A percentile compares a stretch with the other conserved stretches of the same genome.
Conservation (phyloP, 2,888 invertebrate genomes). For the Flexamia atlantica region DNA sequence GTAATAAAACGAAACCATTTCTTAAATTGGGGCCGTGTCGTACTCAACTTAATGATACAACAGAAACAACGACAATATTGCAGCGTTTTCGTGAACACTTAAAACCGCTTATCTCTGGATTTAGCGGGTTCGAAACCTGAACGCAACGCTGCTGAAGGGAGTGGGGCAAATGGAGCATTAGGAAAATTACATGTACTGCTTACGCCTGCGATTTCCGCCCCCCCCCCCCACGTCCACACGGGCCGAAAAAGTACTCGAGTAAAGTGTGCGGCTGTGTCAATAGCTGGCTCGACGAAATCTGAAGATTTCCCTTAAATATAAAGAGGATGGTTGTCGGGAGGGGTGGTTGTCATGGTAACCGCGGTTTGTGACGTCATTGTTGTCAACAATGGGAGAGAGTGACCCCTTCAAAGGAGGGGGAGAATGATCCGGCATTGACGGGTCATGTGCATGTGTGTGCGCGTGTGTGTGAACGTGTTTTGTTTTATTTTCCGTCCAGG, state of each 20-base stretch:
- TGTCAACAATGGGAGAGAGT: constrained; percentile 42
- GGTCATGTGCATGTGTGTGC: not conserved
- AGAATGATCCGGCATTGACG: not conserved
- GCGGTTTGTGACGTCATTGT: constrained; percentile 47
- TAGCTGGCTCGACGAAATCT: constrained; percentile 56
- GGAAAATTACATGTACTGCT: constrained; percentile 41
- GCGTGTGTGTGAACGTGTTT: constrained; percentile 44
- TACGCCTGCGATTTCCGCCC: constrained; percentile 23
- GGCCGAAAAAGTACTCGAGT: constrained; percentile 19
- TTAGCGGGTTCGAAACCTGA: not conserved
- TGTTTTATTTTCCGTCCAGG: constrained; percentile 46
- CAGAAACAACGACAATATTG: not conserved
- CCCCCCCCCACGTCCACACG: not conserved
- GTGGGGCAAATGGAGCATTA: constrained; percentile 42
- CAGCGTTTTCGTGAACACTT: not conserved
- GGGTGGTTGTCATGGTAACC: constrained; percentile 28
- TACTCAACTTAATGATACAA: not conserved
- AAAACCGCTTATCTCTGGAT: constrained; percentile 1
- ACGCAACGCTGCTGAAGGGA: not conserved
- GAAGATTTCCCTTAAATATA: constrained; percentile 52
- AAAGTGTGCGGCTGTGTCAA: constrained; percentile 49
- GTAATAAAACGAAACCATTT: not conserved
- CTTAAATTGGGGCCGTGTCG: not conserved
- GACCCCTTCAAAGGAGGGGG: constrained; percentile 5
- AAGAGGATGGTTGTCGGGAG: not conserved